These are phyloP conservation scores for Scarus forsteni DNA, from an alignment of 2,797 vertebrate species.

Conservation along the genomic window DNA sequence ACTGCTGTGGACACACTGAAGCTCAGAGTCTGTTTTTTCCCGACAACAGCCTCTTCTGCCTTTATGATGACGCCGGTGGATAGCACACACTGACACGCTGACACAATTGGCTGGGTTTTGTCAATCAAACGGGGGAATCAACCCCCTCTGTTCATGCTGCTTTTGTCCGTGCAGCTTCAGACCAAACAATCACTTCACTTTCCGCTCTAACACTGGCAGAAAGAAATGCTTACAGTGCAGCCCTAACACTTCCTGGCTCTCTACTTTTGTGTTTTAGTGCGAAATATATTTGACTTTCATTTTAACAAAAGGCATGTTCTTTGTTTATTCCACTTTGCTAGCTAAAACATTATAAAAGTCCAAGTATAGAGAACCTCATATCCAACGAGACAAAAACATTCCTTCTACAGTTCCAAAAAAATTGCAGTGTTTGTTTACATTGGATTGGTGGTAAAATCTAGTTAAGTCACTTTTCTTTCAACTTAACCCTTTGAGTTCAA, in stretches of 20 bases:
- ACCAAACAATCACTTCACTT: constrained; percentile 65
- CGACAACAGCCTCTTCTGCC: constrained; percentile 29
- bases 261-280: background rate
- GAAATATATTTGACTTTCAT: constrained; percentile 5
- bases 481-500: too few relatives aligned
- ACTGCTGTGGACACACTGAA: constrained; percentile 37
- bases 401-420: too few relatives aligned
- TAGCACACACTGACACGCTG: constrained; percentile 76
- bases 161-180: constrained; percentile 65
- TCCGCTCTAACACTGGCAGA: constrained; percentile 35
- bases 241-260: constrained; percentile 19
- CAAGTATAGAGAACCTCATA: background rate
- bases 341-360: too few relatives aligned
- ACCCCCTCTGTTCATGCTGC: constrained; percentile 61
- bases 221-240: constrained; percentile 69
- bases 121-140: constrained; percentile 64
- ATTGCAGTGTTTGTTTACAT: too few relatives aligned
- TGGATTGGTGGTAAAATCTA: too few relatives aligned
- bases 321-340: background rate
- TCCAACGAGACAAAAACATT: background rate
- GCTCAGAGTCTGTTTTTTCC: constrained; percentile 55
- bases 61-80: constrained; percentile 62
- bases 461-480: too few relatives aligned
- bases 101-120: constrained; percentile 72
- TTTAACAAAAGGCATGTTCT: background rate